Percentiles rank a stretch among this genome's conserved stretches.
Evolutionary conservation across 2,113 vertebrate species (phyloP).

Genomic region (Epinephelus moara): DNA sequence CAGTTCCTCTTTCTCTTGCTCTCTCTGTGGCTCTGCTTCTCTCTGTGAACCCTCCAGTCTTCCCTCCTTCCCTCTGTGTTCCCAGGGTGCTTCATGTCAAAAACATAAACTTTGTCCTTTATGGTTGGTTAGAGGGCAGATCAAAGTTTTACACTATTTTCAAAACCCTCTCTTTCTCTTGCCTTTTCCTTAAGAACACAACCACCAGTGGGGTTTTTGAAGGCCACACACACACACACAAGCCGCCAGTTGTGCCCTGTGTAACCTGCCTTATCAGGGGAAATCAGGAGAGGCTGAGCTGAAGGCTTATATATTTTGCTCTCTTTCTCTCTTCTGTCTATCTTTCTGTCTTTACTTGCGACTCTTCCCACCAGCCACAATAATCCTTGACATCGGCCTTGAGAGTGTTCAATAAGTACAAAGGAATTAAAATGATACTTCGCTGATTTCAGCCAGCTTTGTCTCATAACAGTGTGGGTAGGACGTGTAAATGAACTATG

Average conservation of each 20-base stretch:
- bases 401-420: constrained; percentile 20
- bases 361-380: constrained; percentile 32
- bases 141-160: constrained; percentile 56
- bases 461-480: no score
- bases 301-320: constrained; percentile 47
- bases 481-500: no score
- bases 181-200: constrained; percentile 39
- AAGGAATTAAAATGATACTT: constrained; percentile 4
- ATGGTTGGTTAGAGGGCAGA: constrained; percentile 74
- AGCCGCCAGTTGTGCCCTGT: constrained; percentile 31
- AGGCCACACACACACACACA: constrained; percentile 37
- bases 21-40: constrained; percentile 15
- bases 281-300: constrained; percentile 68
- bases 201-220: constrained; percentile 32
- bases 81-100: constrained; percentile 58
- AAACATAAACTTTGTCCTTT: constrained; percentile 75
- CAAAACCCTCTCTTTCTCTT: constrained; percentile 25
- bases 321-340: constrained; percentile 26
- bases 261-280: constrained; percentile 69
- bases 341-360: constrained; percentile 35
- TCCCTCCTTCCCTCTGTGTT: constrained; percentile 32
- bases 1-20: constrained; percentile 16
- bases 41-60: constrained; percentile 13
- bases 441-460: no score
- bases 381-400: constrained; percentile 52